Evolutionary conservation across 92 coral and sea anemone genomes (phyloP), one percentile per base, ranked within the genome.

Genomic region (Palythoa caribaeorum): DNA sequence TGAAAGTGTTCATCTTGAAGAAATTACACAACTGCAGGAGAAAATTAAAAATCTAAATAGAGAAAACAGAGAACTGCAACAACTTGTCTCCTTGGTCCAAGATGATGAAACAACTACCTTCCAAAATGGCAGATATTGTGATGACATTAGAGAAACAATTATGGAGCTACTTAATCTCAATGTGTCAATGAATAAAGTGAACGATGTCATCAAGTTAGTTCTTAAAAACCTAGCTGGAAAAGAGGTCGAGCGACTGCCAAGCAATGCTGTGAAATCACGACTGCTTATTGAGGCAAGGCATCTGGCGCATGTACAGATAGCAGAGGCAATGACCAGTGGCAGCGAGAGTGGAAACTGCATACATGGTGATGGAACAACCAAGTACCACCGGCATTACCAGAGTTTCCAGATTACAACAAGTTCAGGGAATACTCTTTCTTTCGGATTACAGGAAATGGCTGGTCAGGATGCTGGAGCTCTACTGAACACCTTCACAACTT

Each of bases 91-190:
- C 3, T 7, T 38, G 17, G 12, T 74, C 3, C 57, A 47, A 39
- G 79, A 85, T 54, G 54, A 66, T 1, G 80, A 80, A 62, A 62
- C 77, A 28, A 20, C 39, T 60, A 76, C 84, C 35, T 87, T 87
- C 65, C 74, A 87, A 77, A 73, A 87, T 87, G 90, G 55, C 12
- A 87, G 65, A 75, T 87, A 87, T 65, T 72, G 79, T 87, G 90
- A 87, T 75, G 84, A 87, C 15, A 81, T 87, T 28, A 59, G 76
- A 65, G 90, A 87, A 65, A 44, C 50, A 1, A 77, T 87, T 62
- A 74, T 40, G 90, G 39, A 77, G 16, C 77, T 87, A 57, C 77
- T 77, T 40, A 70, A 57, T 48, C 44, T 87, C 77, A 87, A 87
- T 70, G 90, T 87, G 5, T 40, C 55, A 5, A 85, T 74, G 81